Conservation (phyloP, 2,113 vertebrate genomes). For the Aleadryas rufinucha region DNA sequence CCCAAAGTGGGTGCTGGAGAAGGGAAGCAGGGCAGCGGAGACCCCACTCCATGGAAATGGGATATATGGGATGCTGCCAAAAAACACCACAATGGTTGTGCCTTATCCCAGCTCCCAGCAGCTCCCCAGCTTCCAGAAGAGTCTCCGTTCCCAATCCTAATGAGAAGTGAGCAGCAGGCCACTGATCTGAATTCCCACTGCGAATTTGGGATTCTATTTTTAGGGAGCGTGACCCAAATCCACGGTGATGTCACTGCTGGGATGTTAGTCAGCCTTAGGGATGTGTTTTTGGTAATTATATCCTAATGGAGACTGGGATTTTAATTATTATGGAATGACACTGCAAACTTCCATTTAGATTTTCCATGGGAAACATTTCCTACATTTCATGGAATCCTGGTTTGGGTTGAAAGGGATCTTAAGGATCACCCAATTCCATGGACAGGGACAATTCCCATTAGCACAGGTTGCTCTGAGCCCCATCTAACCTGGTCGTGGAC, state of each 20-base stretch:
- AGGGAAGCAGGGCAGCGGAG: background rate
- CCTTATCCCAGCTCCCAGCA: background rate
- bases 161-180: background rate
- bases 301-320: background rate
- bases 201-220: slow-evolving; percentile 2
- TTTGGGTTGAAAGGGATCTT: background rate
- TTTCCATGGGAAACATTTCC: background rate
- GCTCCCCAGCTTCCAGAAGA: background rate
- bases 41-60: background rate
- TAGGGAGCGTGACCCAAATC: background rate
- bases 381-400: background rate
- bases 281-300: background rate
- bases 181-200: background rate
- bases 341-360: background rate
- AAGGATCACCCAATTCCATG: background rate
- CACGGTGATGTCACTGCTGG: background rate
- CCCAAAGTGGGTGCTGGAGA: background rate
- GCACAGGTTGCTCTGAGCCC: background rate
- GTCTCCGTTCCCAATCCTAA: background rate
- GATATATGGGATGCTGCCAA: background rate
- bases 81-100: background rate
- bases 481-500: background rate
- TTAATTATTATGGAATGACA: background rate
- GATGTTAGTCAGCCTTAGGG: background rate
- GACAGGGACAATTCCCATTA: background rate